Evolutionary conservation across 2,888 invertebrate genomes (phyloP), one percentile per base, ranked within the genome.

Genomic region (Drosophila sordidapex): DNA sequence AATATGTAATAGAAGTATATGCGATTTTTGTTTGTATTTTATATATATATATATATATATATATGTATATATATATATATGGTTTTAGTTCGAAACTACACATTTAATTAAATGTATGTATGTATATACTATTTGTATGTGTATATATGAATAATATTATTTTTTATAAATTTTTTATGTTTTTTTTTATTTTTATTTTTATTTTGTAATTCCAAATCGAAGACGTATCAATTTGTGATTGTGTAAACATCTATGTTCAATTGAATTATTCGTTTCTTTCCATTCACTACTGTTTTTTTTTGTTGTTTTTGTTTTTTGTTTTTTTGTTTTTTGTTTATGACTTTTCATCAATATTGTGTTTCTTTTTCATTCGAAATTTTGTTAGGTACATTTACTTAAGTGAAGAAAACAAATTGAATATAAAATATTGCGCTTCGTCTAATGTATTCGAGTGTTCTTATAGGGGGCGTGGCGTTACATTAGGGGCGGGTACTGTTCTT

Each of bases 371-470:
- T 57, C 59, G 57, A 43, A 40, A 67, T 79, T 79, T 59, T 66
- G 57, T 87, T 71, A 85, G 85, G 85, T 85, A 85, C 85, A 67
- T 85, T 85, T 83, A 86, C 81, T 73, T 74, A 68, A 67, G 60
- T 63, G 52, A 53, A 70, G 46, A 57, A 40, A 43, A 43, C 57
- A 57, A 59, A 70, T 38, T 46, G 36, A 60, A 56, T 76, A 49
- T 35, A 33, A 75, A 57, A 63, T 63, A 66, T 76, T 69, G 64
- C 74, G 74, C 61, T 78, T 64, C 64, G 61, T 73, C 61, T 65
- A 49, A 40, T 52, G 49, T 72, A n/a, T 67, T 25, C 40, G 43
- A 65, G 40, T 58, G 51, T 64, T 65, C 49, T 52, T 74, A 31
- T 33, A n/a, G 35, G 29, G 68, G 64, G 79, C 64, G 61, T 76